These are phyloP conservation scores for Ctenosaura bakeri DNA, from an alignment of 2,797 vertebrate genomes.

Conservation along the genomic window DNA sequence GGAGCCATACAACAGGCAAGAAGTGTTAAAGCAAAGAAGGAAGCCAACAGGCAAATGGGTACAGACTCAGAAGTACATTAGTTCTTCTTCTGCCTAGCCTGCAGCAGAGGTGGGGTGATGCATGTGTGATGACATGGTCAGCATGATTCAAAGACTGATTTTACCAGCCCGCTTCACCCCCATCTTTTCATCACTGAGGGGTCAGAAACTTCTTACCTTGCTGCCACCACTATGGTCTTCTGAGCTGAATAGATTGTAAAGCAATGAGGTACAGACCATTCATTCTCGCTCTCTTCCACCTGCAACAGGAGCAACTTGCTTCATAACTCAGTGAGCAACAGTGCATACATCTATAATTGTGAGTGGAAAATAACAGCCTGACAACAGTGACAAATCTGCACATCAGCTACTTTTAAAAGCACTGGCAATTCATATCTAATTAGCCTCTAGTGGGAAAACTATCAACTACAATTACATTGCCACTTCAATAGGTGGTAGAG, in stretches of 20 bases:
- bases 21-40: background rate
- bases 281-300: conserved; percentile 92
- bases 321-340: background rate
- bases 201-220: conserved; percentile 83
- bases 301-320: conserved; percentile 66
- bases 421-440: conserved; percentile 40
- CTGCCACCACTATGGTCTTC: conserved; percentile 94
- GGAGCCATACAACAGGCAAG: background rate
- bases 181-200: background rate
- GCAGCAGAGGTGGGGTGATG: background rate
- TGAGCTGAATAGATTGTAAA: conserved; percentile 96
- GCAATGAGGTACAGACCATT: conserved; percentile 92
- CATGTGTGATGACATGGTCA: background rate
- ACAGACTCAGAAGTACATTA: background rate
- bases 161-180: background rate
- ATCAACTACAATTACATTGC: conserved; percentile 21
- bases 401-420: conserved; percentile 23
- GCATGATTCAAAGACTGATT: background rate
- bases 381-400: conserved; percentile 11
- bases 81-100: background rate
- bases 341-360: too few relatives aligned
- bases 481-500: conserved; percentile 18
- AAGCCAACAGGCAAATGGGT: background rate
- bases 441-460: conserved; percentile 47
- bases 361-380: background rate